Base-by-base conservation (phyloP, 2,113 vertebrate genomes). In the Apodemus speciosus region DNA sequence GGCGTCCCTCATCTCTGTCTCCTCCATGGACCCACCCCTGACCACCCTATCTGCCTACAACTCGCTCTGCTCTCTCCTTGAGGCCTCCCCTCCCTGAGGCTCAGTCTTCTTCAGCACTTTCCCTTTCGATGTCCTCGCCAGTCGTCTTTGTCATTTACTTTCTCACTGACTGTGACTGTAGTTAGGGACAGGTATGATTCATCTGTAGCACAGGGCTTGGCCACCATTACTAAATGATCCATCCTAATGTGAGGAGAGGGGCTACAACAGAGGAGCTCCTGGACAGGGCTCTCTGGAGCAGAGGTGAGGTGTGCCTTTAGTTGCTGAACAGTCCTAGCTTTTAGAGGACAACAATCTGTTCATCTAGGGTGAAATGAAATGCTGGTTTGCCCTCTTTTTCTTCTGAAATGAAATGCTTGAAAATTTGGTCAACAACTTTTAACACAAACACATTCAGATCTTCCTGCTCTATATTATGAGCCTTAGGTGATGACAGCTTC, bases 331-430 rank as follows among this genome's bases (percentile, higher is more conserved):
- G 51, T 38, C 43, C 10, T n/a, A n/a, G n/a, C 13, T 77, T 49
- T 49, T 38, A 32, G 60, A 49, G 60, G 72, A 80, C 32, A 51
- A 21, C 2, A 20, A 53, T 30, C 43, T 88, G 0, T 58, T 90
- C 38, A 32, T 40, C 20, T 35, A 7, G 58, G n/a, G 20, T 21
- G 73, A 35, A 43, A 64, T 1, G 11, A 64, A 56, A 73, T 11
- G 16, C 72, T 92, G 27, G 30, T 76, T 56, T 56, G 16, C 25
- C 64, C 64, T 25, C 13, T 35, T 86, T 84, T 62, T 92, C n/a
- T 40, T 85, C 83, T 83, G 76, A 71, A 90, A 71, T 76, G 51
- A 76, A 90, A 71, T 76, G 58, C 35, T 64, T 51, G 88, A 79
- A 73, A 60, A 85, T 68, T 46, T 85, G 49, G 43, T 83, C 23